Evolutionary conservation across 2,113 vertebrate species (phyloP).

Genomic region (Axis porcinus): DNA sequence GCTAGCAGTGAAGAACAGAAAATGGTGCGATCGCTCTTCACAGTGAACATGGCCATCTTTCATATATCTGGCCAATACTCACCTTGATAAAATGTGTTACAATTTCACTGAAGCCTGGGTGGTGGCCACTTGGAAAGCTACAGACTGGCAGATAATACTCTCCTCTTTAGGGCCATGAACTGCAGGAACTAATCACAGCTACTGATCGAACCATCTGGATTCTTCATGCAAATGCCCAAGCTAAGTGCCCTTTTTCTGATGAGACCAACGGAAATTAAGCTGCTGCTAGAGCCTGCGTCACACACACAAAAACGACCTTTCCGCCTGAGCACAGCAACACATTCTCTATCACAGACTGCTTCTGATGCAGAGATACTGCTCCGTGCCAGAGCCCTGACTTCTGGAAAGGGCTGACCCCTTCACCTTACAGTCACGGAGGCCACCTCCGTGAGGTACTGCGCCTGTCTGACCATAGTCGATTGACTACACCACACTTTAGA

Average conservation of each 20-base stretch:
- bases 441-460: rapidly evolving
- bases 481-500: not conserved
- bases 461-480: not conserved
- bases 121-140: constrained; percentile 26
- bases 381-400: not conserved
- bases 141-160: not conserved
- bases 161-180: not conserved
- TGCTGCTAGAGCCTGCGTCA: not conserved
- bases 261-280: not conserved
- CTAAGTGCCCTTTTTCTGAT: constrained; percentile 19
- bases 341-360: not conserved
- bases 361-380: not conserved
- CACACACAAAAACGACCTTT: not conserved
- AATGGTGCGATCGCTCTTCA: not conserved
- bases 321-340: not conserved
- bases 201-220: constrained; percentile 41
- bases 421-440: not conserved
- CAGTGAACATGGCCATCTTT: not conserved
- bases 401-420: not conserved
- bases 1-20: not conserved
- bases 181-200: constrained; percentile 24
- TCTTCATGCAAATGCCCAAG: not conserved
- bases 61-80: not conserved
- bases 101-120: not conserved
- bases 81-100: not conserved